Evolutionary conservation across 2,113 vertebrate genomes (phyloP).

Genomic region (Panthera leo): DNA sequence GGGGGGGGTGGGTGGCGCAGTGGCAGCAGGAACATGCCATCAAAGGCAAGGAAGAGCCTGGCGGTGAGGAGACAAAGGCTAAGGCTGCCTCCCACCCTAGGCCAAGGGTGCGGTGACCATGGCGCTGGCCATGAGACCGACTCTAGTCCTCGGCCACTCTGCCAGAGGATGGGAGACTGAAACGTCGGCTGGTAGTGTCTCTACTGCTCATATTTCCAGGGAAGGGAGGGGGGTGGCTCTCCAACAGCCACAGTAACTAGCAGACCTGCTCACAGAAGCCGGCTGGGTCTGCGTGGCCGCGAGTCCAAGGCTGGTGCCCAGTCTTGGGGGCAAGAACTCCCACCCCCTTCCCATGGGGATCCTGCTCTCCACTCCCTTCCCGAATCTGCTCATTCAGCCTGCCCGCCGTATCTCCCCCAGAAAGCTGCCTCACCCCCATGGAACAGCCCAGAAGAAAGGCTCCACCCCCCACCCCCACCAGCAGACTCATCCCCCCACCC

Average conservation of each 20-base stretch:
- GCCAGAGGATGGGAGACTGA: accelerated
- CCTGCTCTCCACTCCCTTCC: background rate
- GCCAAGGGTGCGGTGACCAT: accelerated
- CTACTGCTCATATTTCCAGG: background rate
- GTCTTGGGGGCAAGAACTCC: accelerated
- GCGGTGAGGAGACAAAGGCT: background rate
- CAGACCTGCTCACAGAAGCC: accelerated
- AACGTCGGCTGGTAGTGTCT: background rate
- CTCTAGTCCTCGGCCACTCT: background rate
- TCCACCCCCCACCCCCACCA: background rate
- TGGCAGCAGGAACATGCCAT: background rate
- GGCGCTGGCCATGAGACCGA: accelerated
- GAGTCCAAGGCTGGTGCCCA: background rate
- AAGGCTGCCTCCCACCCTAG: background rate
- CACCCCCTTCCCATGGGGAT: background rate
- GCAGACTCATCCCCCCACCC: too few relatives aligned
- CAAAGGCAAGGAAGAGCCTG: background rate
- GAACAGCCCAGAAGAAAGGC: background rate
- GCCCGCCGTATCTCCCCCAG: background rate
- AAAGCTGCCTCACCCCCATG: background rate
- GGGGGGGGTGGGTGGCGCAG: background rate
- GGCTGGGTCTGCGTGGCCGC: background rate
- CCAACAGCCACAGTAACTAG: accelerated
- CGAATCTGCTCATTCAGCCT: background rate
- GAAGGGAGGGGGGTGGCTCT: background rate